A percentile compares a stretch with the other conserved stretches of the same genome.
These are phyloP conservation scores for Spodoptera picta DNA, from an alignment of 2,888 invertebrate species.

Conservation along the genomic window DNA sequence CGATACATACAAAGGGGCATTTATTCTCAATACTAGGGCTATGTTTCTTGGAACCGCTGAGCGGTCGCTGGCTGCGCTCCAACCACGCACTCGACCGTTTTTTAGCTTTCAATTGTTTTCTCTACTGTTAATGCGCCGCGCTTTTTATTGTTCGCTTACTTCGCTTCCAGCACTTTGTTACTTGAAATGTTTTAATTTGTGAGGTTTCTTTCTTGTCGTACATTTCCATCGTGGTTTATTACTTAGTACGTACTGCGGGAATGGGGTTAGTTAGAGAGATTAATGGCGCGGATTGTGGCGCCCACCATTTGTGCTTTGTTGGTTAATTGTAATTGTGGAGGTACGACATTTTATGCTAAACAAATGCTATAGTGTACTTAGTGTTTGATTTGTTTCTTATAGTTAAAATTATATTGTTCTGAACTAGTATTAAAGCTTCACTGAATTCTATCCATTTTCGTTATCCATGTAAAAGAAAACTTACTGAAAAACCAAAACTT, in stretches of 20 bases:
- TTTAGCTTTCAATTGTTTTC: slow-evolving; percentile 56
- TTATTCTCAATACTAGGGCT: slow-evolving; percentile 46
- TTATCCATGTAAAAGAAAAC: too few species aligned
- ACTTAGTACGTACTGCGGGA: slow-evolving; percentile 13
- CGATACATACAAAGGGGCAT: slow-evolving; percentile 38
- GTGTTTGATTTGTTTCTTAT: too few species aligned
- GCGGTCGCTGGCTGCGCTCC: slow-evolving; percentile 47
- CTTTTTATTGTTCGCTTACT: slow-evolving; percentile 45
- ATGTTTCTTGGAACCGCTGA: slow-evolving; percentile 45
- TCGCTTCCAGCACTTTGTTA: slow-evolving; percentile 45
- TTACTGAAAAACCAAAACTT: too few species aligned
- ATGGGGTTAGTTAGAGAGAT: slow-evolving; percentile 17
- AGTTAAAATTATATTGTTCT: too few species aligned
- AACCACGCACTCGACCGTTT: slow-evolving; percentile 52
- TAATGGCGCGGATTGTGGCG: background rate
- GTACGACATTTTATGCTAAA: too few species aligned
- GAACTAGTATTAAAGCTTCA: background rate
- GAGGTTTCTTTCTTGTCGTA: slow-evolving; percentile 24
- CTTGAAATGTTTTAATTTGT: slow-evolving; percentile 52
- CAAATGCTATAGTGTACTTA: too few species aligned
- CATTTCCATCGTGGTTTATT: slow-evolving; percentile 36
- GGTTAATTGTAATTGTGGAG: background rate
- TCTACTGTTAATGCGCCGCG: slow-evolving; percentile 46
- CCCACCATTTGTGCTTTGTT: background rate
- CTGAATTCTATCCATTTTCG: background rate